Percentiles rank a stretch among this genome's conserved stretches.
These are phyloP conservation scores for Philaenus spumarius DNA, from an alignment of 1,140 invertebrate species.

Conservation along the genomic window DNA sequence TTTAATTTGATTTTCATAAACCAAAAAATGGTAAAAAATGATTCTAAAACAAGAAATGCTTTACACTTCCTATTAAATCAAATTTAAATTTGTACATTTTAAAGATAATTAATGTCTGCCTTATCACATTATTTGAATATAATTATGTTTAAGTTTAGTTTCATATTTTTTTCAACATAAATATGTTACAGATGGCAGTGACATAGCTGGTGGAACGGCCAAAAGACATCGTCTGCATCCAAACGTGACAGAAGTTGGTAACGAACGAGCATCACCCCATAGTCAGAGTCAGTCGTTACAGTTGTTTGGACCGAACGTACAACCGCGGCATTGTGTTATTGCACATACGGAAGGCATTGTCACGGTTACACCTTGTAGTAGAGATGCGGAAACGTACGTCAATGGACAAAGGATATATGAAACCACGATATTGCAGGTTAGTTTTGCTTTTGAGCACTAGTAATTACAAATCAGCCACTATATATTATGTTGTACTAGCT, in stretches of 20 bases:
- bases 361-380: slow-evolving; percentile 85
- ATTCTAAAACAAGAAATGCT: too few relatives aligned
- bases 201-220: slow-evolving; percentile 48
- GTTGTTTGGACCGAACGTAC: slow-evolving; percentile 46
- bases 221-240: slow-evolving; percentile 53
- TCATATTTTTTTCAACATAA: background rate
- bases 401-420: slow-evolving; percentile 88
- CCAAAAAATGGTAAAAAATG: too few relatives aligned
- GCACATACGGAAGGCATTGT: slow-evolving; percentile 86
- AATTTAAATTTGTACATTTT: too few relatives aligned
- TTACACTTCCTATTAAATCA: too few relatives aligned
- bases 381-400: slow-evolving; percentile 89
- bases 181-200: slow-evolving; percentile 48
- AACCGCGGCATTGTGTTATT: slow-evolving; percentile 89
- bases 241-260: slow-evolving; percentile 67
- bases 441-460: too few relatives aligned
- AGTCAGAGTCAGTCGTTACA: slow-evolving; percentile 35
- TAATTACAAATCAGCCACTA: too few relatives aligned
- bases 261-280: slow-evolving; percentile 48
- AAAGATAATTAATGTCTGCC: too few relatives aligned
- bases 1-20: too few relatives aligned
- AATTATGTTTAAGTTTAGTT: too few relatives aligned
- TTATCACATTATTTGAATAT: too few relatives aligned
- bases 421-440: slow-evolving; percentile 82
- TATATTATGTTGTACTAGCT: too few relatives aligned